Percentiles rank a stretch among this genome's conserved stretches.
These are phyloP conservation scores for Sebastes ruberrimus DNA, from an alignment of 2,797 vertebrate species.

Conservation along the genomic window DNA sequence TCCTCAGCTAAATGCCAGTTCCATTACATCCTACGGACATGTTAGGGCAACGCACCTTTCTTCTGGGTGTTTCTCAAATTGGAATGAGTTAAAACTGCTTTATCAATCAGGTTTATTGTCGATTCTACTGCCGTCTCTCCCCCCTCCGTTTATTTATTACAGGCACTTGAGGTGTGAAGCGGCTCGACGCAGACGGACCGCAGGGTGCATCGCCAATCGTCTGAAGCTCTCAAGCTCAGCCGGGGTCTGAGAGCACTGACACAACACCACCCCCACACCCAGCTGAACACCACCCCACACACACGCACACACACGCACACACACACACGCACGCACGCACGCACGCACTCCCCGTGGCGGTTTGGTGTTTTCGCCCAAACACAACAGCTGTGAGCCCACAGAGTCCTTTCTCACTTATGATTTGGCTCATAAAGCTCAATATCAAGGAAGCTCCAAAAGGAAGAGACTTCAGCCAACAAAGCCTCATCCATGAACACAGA, in stretches of 20 bases:
- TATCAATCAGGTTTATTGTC: constrained; percentile 36
- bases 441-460: neutral
- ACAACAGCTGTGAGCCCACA: constrained; percentile 25
- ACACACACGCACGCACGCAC: neutral
- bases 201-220: constrained; percentile 31
- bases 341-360: neutral
- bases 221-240: constrained; percentile 54
- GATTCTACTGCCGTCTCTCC: constrained; percentile 16
- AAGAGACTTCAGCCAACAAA: neutral
- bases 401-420: constrained; percentile 17
- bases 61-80: constrained; percentile 27
- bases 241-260: constrained; percentile 23
- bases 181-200: constrained; percentile 21
- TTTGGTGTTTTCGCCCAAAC: constrained; percentile 20
- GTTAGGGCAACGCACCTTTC: constrained; percentile 10
- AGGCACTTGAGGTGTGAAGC: constrained; percentile 37
- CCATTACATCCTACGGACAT: constrained; percentile 32
- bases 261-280: neutral
- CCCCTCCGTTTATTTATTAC: constrained; percentile 44
- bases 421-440: constrained; percentile 22
- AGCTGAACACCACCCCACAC: neutral
- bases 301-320: neutral
- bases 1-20: constrained; percentile 31
- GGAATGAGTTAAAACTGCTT: constrained; percentile 25
- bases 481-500: neutral